Evolutionary conservation across 30 jellyfish, hydroid and myxozoan genomes (phyloP), one percentile per base, ranked within the genome.

Genomic region (Chironex yamaguchii): DNA sequence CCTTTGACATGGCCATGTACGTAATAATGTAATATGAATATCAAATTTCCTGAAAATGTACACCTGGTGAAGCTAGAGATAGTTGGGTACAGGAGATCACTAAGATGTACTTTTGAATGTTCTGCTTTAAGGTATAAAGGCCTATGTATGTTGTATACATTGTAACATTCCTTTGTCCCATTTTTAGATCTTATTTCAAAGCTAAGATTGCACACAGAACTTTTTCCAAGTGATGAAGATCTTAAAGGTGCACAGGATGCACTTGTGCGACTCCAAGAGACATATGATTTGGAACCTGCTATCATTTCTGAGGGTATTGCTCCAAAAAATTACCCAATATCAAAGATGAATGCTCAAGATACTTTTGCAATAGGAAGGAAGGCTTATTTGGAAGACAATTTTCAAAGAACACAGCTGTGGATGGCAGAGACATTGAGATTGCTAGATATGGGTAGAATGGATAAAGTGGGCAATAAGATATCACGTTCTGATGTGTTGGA

Each of bases 191-290:
- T 90, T 26, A 78, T 76, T 0, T 72, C 49, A n/a, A 66, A 30
- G 17, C 84, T 84, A 13, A 85, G 58, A 22, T 34, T 67, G 58
- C 36, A 78, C 88, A 75, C 36, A 12, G 12, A 50, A 28, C 23
- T 79, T 1, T 85, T 92, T 36, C 98, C 98, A 23, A 67, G 64
- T 35, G 92, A 58, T 23, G 98, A 89, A 30, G 98, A 92, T 63
- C 49, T 92, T 74, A 72, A 64, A 49, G 98, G 98, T 62, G 98
- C 98, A 29, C 95, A 86, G 73, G 92, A 49, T 17, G 98, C 98
- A n/a, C 42, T 92, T 77, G 28, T 92, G 66, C 91, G 98, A 24
- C 86, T 92, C 36, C 98, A 92, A 53, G 82, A 86, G 85, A 92
- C 98, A 36, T 92, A 84, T 63, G 82, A 90, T 33, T 51, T 92